Base-by-base conservation (phyloP, 37 sponge, comb jelly and placozoan species). In the Eunapius fragilis region DNA sequence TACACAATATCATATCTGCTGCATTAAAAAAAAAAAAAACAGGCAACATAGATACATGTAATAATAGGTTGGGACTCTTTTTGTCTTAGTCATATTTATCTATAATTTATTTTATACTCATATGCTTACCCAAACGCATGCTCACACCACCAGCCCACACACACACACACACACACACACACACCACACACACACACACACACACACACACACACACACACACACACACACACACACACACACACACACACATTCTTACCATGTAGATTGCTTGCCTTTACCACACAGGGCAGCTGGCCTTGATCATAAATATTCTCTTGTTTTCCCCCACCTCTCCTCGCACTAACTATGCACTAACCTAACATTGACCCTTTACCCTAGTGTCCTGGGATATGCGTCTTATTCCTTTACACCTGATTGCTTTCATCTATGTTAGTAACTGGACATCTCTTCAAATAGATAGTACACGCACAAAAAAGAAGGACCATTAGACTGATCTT, bases 391-490 rank as follows among this genome's bases (percentile, higher is more conserved):
- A n/a, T n/a, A n/a, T n/a, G n/a, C n/a, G n/a, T n/a, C n/a, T n/a
- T n/a, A n/a, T n/a, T n/a, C n/a, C n/a, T n/a, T n/a, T n/a, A n/a
- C n/a, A n/a, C n/a, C n/a, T n/a, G n/a, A n/a, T n/a, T n/a, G n/a
- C n/a, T n/a, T 7, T 80, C 11, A 14, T 84, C 2, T 58, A 19
- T 17, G 22, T 17, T 58, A 58, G 58, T 58, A 58, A 58, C 58
- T 2, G 17, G 1, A 11, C 17, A 13, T 19, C 14, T 19, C 22
- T 58, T 25, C 38, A 32, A 25, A 80, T 32, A 92, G 88, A 88
- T 98, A 25, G 97, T 97, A 38, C 99, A 99, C 47, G 96, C 99
- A 10, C 99, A 99, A 83, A 99, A 99, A 86, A 82, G 96, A 17
- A 83, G 94, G 28, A 85, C 92, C 41, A 28, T 99, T n/a, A 80